Percentiles rank a stretch among this genome's conserved stretches.
Conservation (phyloP, 2,888 invertebrate species). For the Drosophila longiperda region DNA sequence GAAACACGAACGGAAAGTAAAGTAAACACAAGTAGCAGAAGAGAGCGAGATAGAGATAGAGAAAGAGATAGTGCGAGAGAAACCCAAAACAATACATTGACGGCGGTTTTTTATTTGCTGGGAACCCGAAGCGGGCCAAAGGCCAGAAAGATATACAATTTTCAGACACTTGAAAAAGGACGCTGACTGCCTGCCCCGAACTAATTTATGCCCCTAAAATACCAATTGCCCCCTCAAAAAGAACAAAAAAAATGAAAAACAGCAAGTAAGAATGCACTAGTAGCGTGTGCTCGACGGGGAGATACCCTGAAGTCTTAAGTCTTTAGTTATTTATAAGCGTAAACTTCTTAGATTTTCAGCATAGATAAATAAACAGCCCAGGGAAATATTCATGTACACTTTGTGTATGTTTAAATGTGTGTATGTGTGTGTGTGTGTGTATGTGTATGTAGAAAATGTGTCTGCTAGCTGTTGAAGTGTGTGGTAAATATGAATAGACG, state of each 20-base stretch:
- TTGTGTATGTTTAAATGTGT: background rate
- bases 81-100: slow-evolving; percentile 9
- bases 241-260: background rate
- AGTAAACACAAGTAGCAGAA: slow-evolving; percentile 60
- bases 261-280: background rate
- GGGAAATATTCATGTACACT: background rate
- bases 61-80: background rate
- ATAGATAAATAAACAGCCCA: background rate
- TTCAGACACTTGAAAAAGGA: slow-evolving; percentile 59
- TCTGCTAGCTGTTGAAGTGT: background rate
- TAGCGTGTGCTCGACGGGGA: background rate
- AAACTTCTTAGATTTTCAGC: background rate
- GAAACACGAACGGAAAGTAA: slow-evolving; percentile 26
- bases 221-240: slow-evolving; percentile 13
- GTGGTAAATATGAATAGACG: background rate
- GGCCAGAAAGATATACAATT: slow-evolving; percentile 37
- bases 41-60: background rate
- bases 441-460: no score
- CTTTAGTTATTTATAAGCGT: background rate
- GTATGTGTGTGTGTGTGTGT: background rate
- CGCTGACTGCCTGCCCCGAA: slow-evolving; percentile 4
- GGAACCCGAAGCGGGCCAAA: slow-evolving; percentile 37
- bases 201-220: slow-evolving; percentile 57
- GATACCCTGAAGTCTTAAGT: background rate
- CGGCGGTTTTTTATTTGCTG: slow-evolving; percentile 22